Conservation (phyloP, 2,888 invertebrate genomes). For the Pachycephus smyrnensis region DNA sequence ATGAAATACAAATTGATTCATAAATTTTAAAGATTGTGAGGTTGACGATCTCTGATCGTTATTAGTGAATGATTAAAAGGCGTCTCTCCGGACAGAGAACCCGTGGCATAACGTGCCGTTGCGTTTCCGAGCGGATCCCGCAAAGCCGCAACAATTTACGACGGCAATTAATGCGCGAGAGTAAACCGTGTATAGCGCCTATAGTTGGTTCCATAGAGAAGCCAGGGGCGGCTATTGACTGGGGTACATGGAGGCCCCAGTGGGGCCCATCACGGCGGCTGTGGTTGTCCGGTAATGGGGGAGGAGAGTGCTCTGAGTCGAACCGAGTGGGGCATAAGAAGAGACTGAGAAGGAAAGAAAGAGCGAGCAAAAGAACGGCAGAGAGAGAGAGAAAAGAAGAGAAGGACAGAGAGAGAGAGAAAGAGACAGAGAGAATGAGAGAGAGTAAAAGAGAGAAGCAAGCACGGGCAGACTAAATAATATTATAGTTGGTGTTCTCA, state of each 20-base stretch:
- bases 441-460: slow-evolving; percentile 38
- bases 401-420: slow-evolving; percentile 19
- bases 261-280: neutral
- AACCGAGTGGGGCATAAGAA: neutral
- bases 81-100: neutral
- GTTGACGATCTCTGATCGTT: neutral
- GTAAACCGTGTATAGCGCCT: slow-evolving; percentile 57
- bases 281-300: neutral
- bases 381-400: slow-evolving; percentile 13
- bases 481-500: slow-evolving; percentile 68
- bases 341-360: slow-evolving; percentile 22
- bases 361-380: slow-evolving; percentile 20
- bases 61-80: neutral
- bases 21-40: neutral
- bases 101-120: slow-evolving; percentile 26
- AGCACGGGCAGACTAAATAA: slow-evolving; percentile 65
- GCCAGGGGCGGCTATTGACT: neutral
- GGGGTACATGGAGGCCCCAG: neutral
- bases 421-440: slow-evolving; percentile 36
- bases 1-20: neutral
- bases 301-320: slow-evolving; percentile 2
- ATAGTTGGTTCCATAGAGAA: slow-evolving; percentile 25
- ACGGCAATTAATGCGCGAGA: slow-evolving; percentile 66
- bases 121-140: slow-evolving; percentile 36
- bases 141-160: slow-evolving; percentile 66